phyloP scores from a whole-genome alignment of 2,888 invertebrate genomes.

The Ypsolopha scabrella region DNA sequence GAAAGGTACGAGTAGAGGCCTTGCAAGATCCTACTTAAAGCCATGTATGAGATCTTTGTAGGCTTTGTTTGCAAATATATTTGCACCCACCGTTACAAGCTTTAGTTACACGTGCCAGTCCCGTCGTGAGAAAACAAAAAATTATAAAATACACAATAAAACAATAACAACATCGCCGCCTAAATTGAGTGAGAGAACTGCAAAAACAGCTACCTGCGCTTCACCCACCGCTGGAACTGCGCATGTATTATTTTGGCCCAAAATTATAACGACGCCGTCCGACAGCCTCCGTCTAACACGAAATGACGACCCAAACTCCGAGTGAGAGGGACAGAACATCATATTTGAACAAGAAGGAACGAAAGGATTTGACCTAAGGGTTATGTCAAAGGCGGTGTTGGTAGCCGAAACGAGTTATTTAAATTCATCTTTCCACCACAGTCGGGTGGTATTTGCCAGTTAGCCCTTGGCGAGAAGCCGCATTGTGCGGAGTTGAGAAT shows the following conservation, averaged over 20 bases:
- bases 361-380: constrained; percentile 36
- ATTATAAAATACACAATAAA: constrained; percentile 23
- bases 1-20: too few relatives aligned
- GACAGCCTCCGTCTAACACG: background rate
- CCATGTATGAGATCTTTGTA: too few relatives aligned
- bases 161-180: constrained; percentile 19
- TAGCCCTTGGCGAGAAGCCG: background rate
- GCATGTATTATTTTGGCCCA: constrained; percentile 30
- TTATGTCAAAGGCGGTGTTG: constrained; percentile 47
- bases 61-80: too few relatives aligned
- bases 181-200: constrained; percentile 45
- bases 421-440: constrained; percentile 20
- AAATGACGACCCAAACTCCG: background rate
- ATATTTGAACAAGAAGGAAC: constrained; percentile 20
- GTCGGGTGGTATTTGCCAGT: background rate
- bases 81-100: too few relatives aligned
- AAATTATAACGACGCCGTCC: constrained; percentile 25
- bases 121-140: constrained; percentile 11
- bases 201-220: constrained; percentile 61
- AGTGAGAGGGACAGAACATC: background rate
- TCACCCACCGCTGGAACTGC: background rate
- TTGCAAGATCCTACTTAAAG: too few relatives aligned
- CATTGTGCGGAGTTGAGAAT: too few relatives aligned
- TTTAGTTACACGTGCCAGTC: too few relatives aligned
- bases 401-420: constrained; percentile 63